Percentiles rank a stretch among this genome's conserved stretches.
Conservation (phyloP, 1,140 invertebrate genomes). For the Drosophila ercepeae region DNA sequence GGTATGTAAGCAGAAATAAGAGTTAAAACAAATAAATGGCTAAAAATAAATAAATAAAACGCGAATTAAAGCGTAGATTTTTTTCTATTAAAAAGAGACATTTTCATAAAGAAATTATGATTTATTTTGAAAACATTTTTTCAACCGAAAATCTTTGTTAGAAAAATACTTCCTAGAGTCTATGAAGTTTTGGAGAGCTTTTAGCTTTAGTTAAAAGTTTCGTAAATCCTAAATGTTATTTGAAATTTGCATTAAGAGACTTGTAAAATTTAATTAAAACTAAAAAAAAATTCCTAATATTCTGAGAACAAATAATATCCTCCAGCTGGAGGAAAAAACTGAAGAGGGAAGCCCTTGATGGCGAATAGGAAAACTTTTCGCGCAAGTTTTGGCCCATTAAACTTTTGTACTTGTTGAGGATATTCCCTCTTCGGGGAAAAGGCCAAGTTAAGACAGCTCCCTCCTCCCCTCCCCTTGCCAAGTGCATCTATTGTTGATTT, state of each 20-base stretch:
- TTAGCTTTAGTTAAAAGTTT: background rate
- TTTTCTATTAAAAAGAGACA: background rate
- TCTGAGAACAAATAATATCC: background rate
- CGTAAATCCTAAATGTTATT: background rate
- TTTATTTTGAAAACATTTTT: background rate
- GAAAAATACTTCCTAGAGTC: too few species aligned
- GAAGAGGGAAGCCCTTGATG: constrained; percentile 22
- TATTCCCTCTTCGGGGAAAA: constrained; percentile 20
- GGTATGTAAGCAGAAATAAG: constrained; percentile 5
- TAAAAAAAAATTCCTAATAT: background rate
- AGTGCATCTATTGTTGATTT: constrained; percentile 9
- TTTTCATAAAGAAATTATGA: too few species aligned
- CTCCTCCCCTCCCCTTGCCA: constrained; percentile 5
- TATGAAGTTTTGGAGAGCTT: too few species aligned
- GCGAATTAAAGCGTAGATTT: constrained; percentile 17
- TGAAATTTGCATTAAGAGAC: background rate
- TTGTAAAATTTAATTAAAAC: background rate
- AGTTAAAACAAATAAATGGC: constrained; percentile 14
- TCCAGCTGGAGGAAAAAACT: background rate
- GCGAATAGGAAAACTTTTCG: constrained; percentile 23
- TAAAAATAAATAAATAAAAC: constrained; percentile 3
- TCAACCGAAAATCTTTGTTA: too few species aligned
- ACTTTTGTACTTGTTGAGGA: constrained; percentile 57
- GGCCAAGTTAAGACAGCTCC: constrained; percentile 21
- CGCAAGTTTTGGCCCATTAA: constrained; percentile 37